Evolutionary conservation across 2,888 invertebrate genomes (phyloP).

Genomic region (Volucella bombylans): DNA sequence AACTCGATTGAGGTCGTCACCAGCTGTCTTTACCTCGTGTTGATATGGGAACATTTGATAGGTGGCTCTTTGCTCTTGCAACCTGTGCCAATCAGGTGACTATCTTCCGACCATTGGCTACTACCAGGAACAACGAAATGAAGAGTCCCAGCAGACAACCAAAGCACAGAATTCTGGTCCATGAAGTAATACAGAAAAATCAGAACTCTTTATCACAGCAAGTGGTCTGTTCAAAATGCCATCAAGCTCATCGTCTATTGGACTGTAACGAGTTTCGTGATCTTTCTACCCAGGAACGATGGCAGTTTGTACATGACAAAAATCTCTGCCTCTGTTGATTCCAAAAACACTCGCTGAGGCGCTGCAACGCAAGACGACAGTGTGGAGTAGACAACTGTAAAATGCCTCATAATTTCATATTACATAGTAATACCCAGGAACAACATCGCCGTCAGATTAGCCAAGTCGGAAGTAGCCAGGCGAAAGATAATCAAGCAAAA

Average conservation of each 20-base stretch:
- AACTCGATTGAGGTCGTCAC: conserved; percentile 39
- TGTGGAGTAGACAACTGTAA: conserved; percentile 19
- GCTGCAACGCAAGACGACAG: conserved; percentile 36
- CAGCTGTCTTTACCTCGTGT: conserved; percentile 10
- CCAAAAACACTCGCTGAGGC: conserved; percentile 39
- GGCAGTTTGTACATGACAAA: conserved; percentile 22
- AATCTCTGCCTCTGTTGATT: conserved; percentile 52
- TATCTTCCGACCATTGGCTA: no score
- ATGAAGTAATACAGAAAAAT: neutral
- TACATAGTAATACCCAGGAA: neutral
- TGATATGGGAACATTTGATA: neutral
- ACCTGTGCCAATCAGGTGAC: no score
- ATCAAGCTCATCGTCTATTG: conserved; percentile 6
- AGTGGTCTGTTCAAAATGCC: conserved; percentile 23
- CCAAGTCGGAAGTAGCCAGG: no score
- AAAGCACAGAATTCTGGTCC: neutral
- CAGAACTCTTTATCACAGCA: neutral
- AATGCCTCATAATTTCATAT: neutral
- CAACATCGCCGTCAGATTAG: no score
- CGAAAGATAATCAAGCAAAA: neutral
- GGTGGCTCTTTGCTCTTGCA: no score
- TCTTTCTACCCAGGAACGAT: conserved; percentile 9
- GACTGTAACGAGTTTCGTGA: conserved; percentile 28
- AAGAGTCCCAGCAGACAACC: neutral
- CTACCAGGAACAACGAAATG: no score